A percentile compares a stretch with the other conserved stretches of the same genome.
Conservation (phyloP, 1,140 invertebrate genomes). For the Pseudomyrmex dendroicus region DNA sequence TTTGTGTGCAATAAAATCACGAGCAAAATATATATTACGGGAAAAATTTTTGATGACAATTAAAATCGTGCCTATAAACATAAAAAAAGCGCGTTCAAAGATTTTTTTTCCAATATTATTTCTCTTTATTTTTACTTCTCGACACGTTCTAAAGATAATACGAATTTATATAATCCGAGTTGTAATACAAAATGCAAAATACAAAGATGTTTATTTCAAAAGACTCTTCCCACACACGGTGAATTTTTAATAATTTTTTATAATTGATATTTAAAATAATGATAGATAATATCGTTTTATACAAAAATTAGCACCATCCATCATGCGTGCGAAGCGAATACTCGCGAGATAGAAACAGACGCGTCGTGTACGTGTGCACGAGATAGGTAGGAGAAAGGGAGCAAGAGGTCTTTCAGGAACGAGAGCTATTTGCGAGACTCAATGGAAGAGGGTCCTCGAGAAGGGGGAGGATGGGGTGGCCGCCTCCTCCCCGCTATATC, state of each 20-base stretch:
- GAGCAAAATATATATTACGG: slow-evolving; percentile 39
- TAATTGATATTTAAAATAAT: slow-evolving; percentile 6
- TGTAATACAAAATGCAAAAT: background rate
- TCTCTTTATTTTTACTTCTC: background rate
- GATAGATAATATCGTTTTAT: slow-evolving; percentile 5
- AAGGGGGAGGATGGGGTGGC: slow-evolving; percentile 50
- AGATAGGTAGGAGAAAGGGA: slow-evolving; percentile 44
- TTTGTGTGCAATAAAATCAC: slow-evolving; percentile 33
- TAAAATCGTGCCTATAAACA: background rate
- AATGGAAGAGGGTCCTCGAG: slow-evolving; percentile 79
- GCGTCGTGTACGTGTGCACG: slow-evolving; percentile 56
- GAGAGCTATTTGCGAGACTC: slow-evolving; percentile 79
- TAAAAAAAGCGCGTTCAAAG: background rate
- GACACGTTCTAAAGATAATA: too few species aligned
- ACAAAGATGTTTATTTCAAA: background rate
- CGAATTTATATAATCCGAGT: too few species aligned
- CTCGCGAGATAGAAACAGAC: slow-evolving; percentile 63
- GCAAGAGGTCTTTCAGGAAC: slow-evolving; percentile 73
- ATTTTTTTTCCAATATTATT: background rate
- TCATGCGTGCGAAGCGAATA: slow-evolving; percentile 60
- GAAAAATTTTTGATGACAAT: slow-evolving; percentile 15
- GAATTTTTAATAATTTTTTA: background rate
- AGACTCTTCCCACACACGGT: background rate
- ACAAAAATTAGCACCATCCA: slow-evolving; percentile 15
- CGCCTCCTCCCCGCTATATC: slow-evolving; percentile 75